A percentile compares a stretch with the other conserved stretches of the same genome.
Conservation (phyloP, 2,888 invertebrate species). For the Agrochola macilenta region DNA sequence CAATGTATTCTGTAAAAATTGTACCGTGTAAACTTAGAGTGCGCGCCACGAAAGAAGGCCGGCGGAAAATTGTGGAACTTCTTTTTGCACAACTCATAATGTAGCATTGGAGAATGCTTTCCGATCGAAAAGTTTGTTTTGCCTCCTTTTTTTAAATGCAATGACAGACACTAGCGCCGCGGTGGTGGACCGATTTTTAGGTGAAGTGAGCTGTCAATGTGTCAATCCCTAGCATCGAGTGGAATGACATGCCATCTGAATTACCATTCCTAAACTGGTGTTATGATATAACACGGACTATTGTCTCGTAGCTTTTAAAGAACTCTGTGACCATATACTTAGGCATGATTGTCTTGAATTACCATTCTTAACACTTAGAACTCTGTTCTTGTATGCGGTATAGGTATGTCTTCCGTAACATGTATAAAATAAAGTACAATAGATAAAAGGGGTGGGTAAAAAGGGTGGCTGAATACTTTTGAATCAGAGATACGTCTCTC, state of each 20-base stretch:
- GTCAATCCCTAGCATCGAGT: too few species aligned
- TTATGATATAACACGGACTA: neutral
- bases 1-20: neutral
- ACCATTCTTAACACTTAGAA: neutral
- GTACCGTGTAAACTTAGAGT: neutral
- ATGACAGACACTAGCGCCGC: too few species aligned
- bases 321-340: neutral
- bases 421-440: slow-evolving; percentile 21
- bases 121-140: too few species aligned
- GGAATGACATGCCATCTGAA: neutral
- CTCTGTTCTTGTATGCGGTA: neutral
- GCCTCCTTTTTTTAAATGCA: too few species aligned
- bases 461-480: slow-evolving; percentile 27
- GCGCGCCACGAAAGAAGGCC: too few species aligned
- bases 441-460: neutral
- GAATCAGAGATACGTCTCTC: slow-evolving; percentile 38
- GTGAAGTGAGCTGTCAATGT: neutral
- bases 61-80: too few species aligned
- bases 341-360: neutral
- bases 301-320: neutral
- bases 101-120: too few species aligned
- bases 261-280: neutral
- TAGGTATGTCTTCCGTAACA: slow-evolving; percentile 6
- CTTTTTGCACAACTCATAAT: too few species aligned
- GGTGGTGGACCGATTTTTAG: too few species aligned